phyloP scores from a whole-genome alignment of 2,113 vertebrate species.

The Tichodroma muraria region DNA sequence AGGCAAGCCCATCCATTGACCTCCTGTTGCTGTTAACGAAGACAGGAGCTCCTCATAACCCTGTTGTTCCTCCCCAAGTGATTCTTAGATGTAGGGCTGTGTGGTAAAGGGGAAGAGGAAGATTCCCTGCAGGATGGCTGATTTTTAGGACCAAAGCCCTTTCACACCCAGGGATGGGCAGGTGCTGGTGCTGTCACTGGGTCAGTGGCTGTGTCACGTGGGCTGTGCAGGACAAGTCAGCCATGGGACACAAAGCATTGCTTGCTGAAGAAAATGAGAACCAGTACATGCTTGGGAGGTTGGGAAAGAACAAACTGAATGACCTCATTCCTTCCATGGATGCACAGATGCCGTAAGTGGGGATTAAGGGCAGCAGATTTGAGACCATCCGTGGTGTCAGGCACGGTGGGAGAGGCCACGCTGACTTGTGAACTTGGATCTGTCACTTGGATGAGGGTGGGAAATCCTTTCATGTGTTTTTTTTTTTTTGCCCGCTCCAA shows the following conservation, averaged over 20 bases:
- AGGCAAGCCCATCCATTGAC: not conserved
- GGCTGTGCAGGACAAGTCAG: not conserved
- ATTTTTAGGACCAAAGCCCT: not conserved
- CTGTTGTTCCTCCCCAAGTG: accelerated
- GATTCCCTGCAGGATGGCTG: not conserved
- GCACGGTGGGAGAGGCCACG: not conserved
- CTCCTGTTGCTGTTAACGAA: not conserved
- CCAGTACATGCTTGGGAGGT: not conserved
- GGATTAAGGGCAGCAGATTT: not conserved
- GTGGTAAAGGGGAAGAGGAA: not conserved
- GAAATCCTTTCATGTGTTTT: not conserved
- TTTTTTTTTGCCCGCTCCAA: not conserved
- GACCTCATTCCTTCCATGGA: not conserved
- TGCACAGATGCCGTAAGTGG: not conserved
- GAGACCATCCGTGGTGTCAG: not conserved
- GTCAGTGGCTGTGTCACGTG: not conserved
- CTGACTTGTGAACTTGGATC: not conserved
- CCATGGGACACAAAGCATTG: not conserved
- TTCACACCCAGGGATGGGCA: not conserved
- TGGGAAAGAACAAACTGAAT: not conserved
- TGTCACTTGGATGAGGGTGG: not conserved
- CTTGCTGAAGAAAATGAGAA: not conserved
- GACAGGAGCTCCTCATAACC: not conserved
- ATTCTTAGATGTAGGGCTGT: not conserved
- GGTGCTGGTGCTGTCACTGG: not conserved